Conservation (phyloP, 2,888 invertebrate species). For the Germaria angustata region DNA sequence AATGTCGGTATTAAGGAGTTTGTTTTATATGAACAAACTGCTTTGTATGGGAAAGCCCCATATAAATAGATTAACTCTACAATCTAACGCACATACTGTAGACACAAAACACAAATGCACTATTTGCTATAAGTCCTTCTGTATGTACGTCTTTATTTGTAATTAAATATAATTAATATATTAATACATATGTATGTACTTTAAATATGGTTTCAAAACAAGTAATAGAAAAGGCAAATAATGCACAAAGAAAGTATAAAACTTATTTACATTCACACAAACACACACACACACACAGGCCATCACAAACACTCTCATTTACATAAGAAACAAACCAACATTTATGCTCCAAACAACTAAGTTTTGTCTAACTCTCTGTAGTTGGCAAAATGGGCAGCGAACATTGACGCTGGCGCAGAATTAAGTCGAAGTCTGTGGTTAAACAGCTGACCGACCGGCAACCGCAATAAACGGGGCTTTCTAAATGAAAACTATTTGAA, state of each 20-base stretch:
- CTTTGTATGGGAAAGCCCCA: too few species aligned
- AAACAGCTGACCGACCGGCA: slow-evolving; percentile 56
- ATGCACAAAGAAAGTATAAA: slow-evolving; percentile 53
- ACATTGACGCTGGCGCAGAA: slow-evolving; percentile 26
- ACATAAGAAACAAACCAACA: background rate
- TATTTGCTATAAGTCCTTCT: background rate
- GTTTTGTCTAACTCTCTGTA: slow-evolving; percentile 28
- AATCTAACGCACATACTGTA: slow-evolving; percentile 3
- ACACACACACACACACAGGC: background rate
- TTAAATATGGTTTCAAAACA: slow-evolving; percentile 15
- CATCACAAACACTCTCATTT: background rate
- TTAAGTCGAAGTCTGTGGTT: background rate
- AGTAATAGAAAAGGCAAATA: slow-evolving; percentile 22
- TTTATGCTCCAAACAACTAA: slow-evolving; percentile 18
- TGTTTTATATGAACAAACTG: too few species aligned
- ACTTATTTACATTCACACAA: background rate
- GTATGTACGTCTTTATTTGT: background rate
- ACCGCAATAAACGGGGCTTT: slow-evolving; percentile 47
- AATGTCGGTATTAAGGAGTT: too few species aligned
- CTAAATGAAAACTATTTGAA: slow-evolving; percentile 56
- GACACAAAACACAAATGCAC: background rate
- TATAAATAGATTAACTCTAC: too few species aligned
- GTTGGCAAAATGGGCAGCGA: background rate
- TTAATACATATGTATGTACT: background rate
- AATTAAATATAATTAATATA: background rate